phyloP scores from a whole-genome alignment of 2,113 vertebrate species.

The Nerophis ophidion region DNA sequence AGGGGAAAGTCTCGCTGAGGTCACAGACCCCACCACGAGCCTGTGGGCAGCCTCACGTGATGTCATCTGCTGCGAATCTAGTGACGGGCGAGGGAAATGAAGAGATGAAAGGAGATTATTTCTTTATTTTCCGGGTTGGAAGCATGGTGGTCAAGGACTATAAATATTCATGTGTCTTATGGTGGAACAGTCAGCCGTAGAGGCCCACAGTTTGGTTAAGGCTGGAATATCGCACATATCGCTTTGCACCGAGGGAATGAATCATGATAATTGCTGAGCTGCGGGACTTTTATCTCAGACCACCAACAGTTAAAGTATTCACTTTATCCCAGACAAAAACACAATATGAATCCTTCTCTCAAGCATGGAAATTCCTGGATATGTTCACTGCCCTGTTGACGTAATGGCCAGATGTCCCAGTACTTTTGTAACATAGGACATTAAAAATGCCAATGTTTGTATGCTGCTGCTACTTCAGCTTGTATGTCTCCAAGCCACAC shows the following conservation, averaged over 20 bases:
- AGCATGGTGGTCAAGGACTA: conserved; percentile 14
- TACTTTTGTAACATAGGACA: too few relatives aligned
- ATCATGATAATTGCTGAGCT: conserved; percentile 5
- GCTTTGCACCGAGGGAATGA: conserved; percentile 1
- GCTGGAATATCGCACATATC: conserved; percentile 7
- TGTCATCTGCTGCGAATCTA: conserved; percentile 36
- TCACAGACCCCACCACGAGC: conserved; percentile 53
- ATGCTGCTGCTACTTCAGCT: too few relatives aligned
- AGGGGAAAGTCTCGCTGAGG: conserved; percentile 50
- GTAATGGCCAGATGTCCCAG: too few relatives aligned
- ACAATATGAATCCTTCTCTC: neutral
- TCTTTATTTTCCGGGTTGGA: conserved; percentile 14
- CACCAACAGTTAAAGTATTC: conserved; percentile 1
- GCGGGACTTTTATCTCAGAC: neutral
- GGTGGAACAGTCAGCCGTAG: conserved; percentile 2
- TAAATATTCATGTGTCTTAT: conserved; percentile 9
- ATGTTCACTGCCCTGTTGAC: too few relatives aligned
- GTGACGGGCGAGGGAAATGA: conserved; percentile 30
- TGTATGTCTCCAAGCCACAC: too few relatives aligned
- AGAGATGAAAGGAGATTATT: conserved; percentile 21
- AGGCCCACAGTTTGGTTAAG: neutral
- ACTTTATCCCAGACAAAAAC: neutral
- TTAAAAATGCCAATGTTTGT: too few relatives aligned
- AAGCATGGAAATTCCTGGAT: neutral
- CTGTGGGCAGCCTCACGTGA: conserved; percentile 37